Conservation (phyloP, 2,113 vertebrate genomes). For the Prunella himalayana region DNA sequence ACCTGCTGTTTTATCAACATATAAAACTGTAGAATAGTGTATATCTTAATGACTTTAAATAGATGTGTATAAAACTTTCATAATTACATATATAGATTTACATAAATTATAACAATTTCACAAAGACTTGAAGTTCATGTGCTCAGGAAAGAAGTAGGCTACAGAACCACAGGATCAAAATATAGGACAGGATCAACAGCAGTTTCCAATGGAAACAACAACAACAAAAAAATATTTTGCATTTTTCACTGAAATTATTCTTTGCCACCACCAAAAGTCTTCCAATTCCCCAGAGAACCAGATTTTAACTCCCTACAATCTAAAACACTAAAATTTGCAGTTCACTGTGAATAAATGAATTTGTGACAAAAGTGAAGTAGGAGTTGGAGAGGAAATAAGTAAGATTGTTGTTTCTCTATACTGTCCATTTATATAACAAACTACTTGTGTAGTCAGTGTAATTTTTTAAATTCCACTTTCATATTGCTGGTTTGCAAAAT, state of each 20-base stretch:
- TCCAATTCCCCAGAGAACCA: neutral
- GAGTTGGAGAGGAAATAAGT: neutral
- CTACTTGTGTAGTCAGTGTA: neutral
- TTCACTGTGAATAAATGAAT: neutral
- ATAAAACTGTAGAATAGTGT: neutral
- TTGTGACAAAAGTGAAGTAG: neutral
- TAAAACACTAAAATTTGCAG: neutral
- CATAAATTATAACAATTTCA: neutral
- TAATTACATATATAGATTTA: neutral
- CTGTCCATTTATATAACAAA: neutral
- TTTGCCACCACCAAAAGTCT: neutral
- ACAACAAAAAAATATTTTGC: neutral
- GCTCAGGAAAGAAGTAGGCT: neutral
- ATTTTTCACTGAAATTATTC: neutral
- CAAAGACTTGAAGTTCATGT: neutral
- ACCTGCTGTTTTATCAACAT: neutral
- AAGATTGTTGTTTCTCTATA: neutral
- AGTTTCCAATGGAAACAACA: neutral
- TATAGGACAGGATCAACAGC: neutral
- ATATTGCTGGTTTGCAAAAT: neutral
- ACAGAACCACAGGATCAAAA: neutral
- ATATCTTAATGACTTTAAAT: neutral
- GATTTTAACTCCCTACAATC: neutral
- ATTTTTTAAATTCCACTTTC: neutral
- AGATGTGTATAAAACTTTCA: neutral